phyloP scores from a whole-genome alignment of 1,140 invertebrate species.

The Yoshiicerus persimilis region DNA sequence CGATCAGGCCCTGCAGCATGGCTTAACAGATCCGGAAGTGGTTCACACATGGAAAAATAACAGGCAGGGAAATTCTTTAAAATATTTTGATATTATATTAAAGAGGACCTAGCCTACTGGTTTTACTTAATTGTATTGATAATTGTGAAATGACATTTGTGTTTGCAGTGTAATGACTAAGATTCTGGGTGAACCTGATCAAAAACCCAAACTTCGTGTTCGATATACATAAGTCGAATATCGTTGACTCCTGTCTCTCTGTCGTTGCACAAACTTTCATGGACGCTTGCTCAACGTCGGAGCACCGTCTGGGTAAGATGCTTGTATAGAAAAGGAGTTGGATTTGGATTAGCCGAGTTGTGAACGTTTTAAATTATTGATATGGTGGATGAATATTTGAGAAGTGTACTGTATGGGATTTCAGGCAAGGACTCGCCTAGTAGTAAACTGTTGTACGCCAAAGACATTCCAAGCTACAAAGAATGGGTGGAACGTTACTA shows the following conservation, averaged over 20 bases:
- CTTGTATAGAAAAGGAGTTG: neutral
- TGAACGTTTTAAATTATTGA: no score
- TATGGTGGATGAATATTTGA: no score
- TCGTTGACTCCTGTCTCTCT: constrained; percentile 97
- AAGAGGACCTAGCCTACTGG: neutral
- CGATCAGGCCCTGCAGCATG: constrained; percentile 93
- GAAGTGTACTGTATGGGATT: no score
- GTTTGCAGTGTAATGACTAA: constrained; percentile 64
- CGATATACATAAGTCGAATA: constrained; percentile 99
- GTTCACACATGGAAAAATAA: constrained; percentile 99
- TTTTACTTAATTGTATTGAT: neutral
- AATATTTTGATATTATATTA: no score
- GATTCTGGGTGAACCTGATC: constrained; percentile 96
- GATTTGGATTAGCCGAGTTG: no score
- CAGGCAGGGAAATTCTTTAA: constrained; percentile 55
- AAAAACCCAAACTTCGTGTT: constrained; percentile 99
- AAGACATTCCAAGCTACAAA: constrained; percentile 99
- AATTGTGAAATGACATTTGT: neutral
- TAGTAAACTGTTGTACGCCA: constrained; percentile 97
- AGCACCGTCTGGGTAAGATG: constrained; percentile 84
- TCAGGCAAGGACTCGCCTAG: constrained; percentile 95
- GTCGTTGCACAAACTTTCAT: constrained; percentile 99
- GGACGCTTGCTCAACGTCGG: constrained; percentile 98
- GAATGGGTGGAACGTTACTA: constrained; percentile 98
- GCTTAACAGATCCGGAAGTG: constrained; percentile 94